Evolutionary conservation across 2,797 vertebrate species (phyloP), one percentile per base, ranked within the genome.

Genomic region (Sebastiscus albofasciatus): DNA sequence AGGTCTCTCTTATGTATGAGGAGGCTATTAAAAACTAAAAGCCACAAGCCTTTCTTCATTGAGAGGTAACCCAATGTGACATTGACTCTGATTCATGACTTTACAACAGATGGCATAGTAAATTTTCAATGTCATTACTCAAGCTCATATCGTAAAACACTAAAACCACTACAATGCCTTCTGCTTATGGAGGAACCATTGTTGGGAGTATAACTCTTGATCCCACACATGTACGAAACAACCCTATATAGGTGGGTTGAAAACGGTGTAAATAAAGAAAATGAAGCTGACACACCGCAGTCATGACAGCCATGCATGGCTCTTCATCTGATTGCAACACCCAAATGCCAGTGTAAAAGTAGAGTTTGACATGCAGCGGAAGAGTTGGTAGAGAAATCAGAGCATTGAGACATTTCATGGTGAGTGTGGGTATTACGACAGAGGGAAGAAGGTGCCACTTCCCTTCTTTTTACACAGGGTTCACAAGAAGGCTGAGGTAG

Each of bases 51-150:
- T 84, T 61, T 72, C 29, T 71, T 80, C 58, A 62, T 39, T 75
- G 27, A 24, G 22, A 49, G 18, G 39, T 68, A 72, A 73, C 33
- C 59, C 52, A 34, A n/a, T 42, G 66, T 77, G 72, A 59, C 65
- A 13, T 7, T 75, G 33, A 75, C 58, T 75, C 31, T 66, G 83
- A 91, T 92, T 87, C 85, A 85, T 87, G 60, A 39, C 68, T 77
- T 71, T 39, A 79, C 46, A 75, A 58, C 64, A 87, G 78, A 82
- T 77, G 73, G 67, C 42, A 12, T 54, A 14, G 39, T 76, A 69
- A 33, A 75, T 77, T 39, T 73, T 60, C 49, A 42, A 13, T 42
- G 55, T 55, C 60, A 59, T 80, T 81, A 39, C 77, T 79, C 42
- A 79, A 79, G 59, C 59, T 76, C 60, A 81, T 80, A 64, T 77